Evolutionary conservation across 2,113 vertebrate species (phyloP), one percentile per base, ranked within the genome.

Genomic region (Pedionomus torquatus): DNA sequence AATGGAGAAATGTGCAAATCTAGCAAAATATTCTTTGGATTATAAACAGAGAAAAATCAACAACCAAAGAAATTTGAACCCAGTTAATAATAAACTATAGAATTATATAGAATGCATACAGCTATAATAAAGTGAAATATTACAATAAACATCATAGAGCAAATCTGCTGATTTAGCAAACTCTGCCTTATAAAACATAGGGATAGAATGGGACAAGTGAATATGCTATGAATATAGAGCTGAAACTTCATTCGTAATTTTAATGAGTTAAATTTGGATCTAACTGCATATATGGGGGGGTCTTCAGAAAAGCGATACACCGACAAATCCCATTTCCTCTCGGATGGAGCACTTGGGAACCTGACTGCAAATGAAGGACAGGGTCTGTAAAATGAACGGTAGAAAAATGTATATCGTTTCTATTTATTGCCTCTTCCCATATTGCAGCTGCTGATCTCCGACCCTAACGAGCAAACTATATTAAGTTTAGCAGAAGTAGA

Each of bases 11-110:
- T 97, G 97, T 98, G 97, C 97, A 98, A 98, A 98, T 97, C 95
- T 98, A 98, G 98, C 97, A 98, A 98, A 98, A 98, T 98, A 97
- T 93, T 98, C 98, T 98, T 98, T 98, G 98, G 98, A 97, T 97
- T 98, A 98, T 96, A 97, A 98, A 98, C 94, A 96, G 86, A 92
- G 96, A 95, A 95, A 97, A 96, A 97, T 93, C 89, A 98, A 96
- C 95, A 85, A 95, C 78, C 84, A 95, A 96, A 93, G 64, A 95
- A 96, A 93, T 94, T 80, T 79, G 76, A 97, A 96, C 58, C 4
- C 11, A 97, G 90, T 97, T 94, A 95, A 96, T 94, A 96, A 90
- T 97, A 94, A 95, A 97, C 94, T 97, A 96, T 76, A 88, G 92
- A 97, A 97, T 90, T 85, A 94, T 80, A 88, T 85, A 97, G 70